These are phyloP conservation scores for Plebejus anna DNA, from an alignment of 2,888 invertebrate genomes.

Conservation along the genomic window DNA sequence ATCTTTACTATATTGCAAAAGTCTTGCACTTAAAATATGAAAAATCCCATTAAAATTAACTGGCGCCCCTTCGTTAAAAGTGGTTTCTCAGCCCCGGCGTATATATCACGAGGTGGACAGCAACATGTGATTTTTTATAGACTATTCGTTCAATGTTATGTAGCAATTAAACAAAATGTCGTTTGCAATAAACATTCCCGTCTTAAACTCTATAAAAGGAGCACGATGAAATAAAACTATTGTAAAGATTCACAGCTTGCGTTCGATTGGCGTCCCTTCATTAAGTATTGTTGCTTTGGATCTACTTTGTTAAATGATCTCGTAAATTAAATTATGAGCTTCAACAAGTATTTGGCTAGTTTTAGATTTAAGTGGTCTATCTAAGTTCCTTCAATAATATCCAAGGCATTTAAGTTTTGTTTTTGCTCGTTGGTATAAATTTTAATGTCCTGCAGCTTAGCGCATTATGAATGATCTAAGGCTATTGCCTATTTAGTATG, in stretches of 20 bases:
- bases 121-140: slow-evolving; percentile 37
- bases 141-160: slow-evolving; percentile 37
- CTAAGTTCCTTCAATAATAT: background rate
- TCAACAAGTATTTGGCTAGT: too few species aligned
- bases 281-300: slow-evolving; percentile 2
- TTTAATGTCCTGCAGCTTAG: background rate
- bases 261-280: slow-evolving; percentile 25
- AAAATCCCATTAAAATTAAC: slow-evolving; percentile 16
- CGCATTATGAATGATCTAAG: background rate
- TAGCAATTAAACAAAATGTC: slow-evolving; percentile 53
- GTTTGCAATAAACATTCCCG: slow-evolving; percentile 48
- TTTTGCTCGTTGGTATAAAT: background rate
- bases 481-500: background rate
- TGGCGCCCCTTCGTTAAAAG: slow-evolving; percentile 16
- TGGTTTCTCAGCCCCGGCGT: slow-evolving; percentile 7
- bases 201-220: slow-evolving; percentile 39
- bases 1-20: background rate
- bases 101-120: slow-evolving; percentile 20
- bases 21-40: background rate
- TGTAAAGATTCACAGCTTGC: slow-evolving; percentile 27
- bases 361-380: background rate
- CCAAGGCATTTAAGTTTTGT: too few species aligned
- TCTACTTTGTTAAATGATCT: too few species aligned
- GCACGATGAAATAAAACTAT: slow-evolving; percentile 32
- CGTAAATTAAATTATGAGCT: too few species aligned